Base-by-base conservation (phyloP, 2,797 vertebrate genomes). In the Bradypodion pumilum region DNA sequence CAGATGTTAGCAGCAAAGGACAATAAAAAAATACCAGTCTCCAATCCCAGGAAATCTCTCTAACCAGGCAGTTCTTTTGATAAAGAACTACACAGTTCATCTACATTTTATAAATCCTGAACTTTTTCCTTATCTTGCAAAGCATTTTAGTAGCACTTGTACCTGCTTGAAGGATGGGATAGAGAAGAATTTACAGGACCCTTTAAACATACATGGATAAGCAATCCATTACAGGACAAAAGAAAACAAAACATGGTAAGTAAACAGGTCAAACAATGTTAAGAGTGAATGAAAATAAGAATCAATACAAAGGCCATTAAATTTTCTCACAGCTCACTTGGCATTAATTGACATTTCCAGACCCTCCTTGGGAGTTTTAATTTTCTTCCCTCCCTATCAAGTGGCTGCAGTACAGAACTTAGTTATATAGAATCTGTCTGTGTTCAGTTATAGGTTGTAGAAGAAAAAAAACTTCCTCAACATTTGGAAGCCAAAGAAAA, bases 301-400 rank as follows among this genome's bases (percentile, higher is more conserved):
- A 82, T 76, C 73, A 83, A 56, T 76, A 68, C 40, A 59, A 74
- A 76, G 44, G 46, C 49, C 3, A 19, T 44, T 16, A 21, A n/a
- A 74, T 44, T 37, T 29, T 83, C 77, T 77, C 74, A 76, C 74
- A 69, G 63, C 29, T 76, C 49, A 32, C 63, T 77, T 83, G 49
- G 46, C 25, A 77, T 35, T 60, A 83, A 83, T 68, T 76, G 49
- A 69, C 32, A 44, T 69, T 69, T 70, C 49, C 27, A 83, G 65
- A 74, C 23, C 27, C n/a, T 77, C 37, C 21, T 69, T 68, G 49
- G 73, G 56, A n/a, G n/a, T 42, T 44, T 59, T 69, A 37, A 63
- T 74, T 35, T 52, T 2, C 8, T 44, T 75, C 25, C 5, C 44
- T 83, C 19, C 52, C 19, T 37, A 76, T 56, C 27, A 40, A 35